phyloP scores from a whole-genome alignment of 2,888 invertebrate species.

The Falcaria lacertinaria region DNA sequence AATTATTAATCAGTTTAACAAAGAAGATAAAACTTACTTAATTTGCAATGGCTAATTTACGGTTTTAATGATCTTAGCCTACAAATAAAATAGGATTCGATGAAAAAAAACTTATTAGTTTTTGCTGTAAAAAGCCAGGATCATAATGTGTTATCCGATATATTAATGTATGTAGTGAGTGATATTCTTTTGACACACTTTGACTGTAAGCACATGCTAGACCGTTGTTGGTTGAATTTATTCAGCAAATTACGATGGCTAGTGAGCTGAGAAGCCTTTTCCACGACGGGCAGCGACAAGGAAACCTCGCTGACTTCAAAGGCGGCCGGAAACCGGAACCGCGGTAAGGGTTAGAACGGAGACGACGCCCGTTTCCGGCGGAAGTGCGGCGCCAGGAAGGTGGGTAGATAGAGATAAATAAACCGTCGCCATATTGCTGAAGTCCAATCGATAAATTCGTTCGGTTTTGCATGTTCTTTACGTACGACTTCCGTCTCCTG shows the following conservation, averaged over 20 bases:
- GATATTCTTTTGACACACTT: no score
- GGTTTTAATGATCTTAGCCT: no score
- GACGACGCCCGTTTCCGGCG: slow-evolving; percentile 75
- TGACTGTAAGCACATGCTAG: no score
- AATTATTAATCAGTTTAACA: no score
- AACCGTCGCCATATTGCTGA: slow-evolving; percentile 71
- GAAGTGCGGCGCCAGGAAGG: slow-evolving; percentile 76
- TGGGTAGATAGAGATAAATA: slow-evolving; percentile 68
- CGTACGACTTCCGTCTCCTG: slow-evolving; percentile 71
- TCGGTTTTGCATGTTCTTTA: slow-evolving; percentile 71
- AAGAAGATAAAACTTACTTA: no score
- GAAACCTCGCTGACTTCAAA: slow-evolving; percentile 67
- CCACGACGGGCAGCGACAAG: slow-evolving; percentile 37
- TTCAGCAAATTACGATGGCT: slow-evolving; percentile 23
- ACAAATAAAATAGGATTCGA: no score
- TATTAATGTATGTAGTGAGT: no score
- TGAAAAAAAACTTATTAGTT: no score
- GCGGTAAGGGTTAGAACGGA: slow-evolving; percentile 76
- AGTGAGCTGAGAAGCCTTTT: slow-evolving; percentile 45
- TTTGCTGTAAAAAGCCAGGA: no score
- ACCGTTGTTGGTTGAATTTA: no score
- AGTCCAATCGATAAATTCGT: slow-evolving; percentile 71
- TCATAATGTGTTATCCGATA: no score
- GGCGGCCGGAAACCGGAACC: slow-evolving; percentile 74
- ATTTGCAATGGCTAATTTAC: no score